Evolutionary conservation across 1,140 invertebrate genomes (phyloP).

Genomic region (Helicoverpa zea): DNA sequence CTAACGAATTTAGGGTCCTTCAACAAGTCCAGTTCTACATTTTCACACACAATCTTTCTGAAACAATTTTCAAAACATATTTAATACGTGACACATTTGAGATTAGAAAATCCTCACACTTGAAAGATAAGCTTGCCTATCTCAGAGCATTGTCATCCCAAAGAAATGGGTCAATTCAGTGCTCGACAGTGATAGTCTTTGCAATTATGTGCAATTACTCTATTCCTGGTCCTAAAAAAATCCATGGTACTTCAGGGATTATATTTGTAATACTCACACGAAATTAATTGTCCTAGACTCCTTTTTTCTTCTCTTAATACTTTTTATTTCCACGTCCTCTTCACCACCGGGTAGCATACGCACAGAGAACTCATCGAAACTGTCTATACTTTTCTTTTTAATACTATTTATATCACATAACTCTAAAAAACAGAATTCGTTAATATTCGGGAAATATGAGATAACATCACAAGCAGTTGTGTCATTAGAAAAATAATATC

Average conservation of each 20-base stretch:
- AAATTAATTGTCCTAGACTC: slow-evolving; percentile 80
- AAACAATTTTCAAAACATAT: slow-evolving; percentile 49
- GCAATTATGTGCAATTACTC: not conserved
- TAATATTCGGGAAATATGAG: too few species aligned
- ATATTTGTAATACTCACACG: slow-evolving; percentile 69
- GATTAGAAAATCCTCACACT: not conserved
- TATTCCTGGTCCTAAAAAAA: not conserved
- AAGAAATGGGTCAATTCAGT: slow-evolving; percentile 8
- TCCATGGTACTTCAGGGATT: not conserved
- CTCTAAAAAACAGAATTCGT: slow-evolving; percentile 56
- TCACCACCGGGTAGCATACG: slow-evolving; percentile 79
- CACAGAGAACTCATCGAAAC: slow-evolving; percentile 69
- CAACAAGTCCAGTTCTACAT: slow-evolving; percentile 79
- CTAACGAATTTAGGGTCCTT: slow-evolving; percentile 79
- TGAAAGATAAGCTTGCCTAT: not conserved
- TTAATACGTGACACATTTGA: not conserved
- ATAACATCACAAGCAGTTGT: not conserved
- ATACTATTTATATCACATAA: slow-evolving; percentile 62
- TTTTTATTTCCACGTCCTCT: slow-evolving; percentile 62
- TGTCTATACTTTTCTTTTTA: slow-evolving; percentile 62
- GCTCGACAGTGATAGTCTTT: not conserved
- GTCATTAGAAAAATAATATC: not conserved
- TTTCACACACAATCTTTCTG: slow-evolving; percentile 79
- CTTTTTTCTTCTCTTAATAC: slow-evolving; percentile 53
- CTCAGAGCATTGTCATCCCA: not conserved